Evolutionary conservation across 2,888 invertebrate species (phyloP).

Genomic region (Leptura quadrifasciata): DNA sequence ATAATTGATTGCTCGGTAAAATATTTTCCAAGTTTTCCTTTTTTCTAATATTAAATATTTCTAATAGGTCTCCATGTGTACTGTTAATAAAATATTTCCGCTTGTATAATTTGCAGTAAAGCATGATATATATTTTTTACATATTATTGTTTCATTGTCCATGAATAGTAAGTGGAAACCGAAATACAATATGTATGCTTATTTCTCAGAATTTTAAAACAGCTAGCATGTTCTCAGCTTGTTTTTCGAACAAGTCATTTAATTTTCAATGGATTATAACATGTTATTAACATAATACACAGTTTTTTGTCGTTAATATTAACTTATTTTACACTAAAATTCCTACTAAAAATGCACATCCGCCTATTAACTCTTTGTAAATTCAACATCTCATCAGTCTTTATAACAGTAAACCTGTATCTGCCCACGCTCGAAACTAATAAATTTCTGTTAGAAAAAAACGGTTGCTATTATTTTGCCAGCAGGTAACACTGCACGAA

Average conservation of each 20-base stretch:
- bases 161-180: neutral
- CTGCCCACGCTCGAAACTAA: constrained; percentile 14
- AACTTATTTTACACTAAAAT: neutral
- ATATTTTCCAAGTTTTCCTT: no score
- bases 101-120: no score
- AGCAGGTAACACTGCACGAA: constrained; percentile 18
- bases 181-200: neutral
- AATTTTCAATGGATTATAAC: neutral
- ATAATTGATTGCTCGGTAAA: no score
- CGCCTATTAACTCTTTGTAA: neutral
- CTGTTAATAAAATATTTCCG: no score
- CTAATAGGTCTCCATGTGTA: no score
- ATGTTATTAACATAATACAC: neutral
- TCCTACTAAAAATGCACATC: constrained; percentile 5
- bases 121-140: neutral
- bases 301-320: neutral
- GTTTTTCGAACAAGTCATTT: neutral
- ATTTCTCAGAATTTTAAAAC: neutral
- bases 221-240: neutral
- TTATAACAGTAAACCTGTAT: constrained; percentile 20
- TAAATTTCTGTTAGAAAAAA: constrained; percentile 14
- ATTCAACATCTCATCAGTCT: neutral
- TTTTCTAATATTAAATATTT: no score
- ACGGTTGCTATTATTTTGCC: constrained; percentile 6
- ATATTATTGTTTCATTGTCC: neutral